phyloP scores from a whole-genome alignment of 1,140 invertebrate genomes.

The Drosophila santomea region DNA sequence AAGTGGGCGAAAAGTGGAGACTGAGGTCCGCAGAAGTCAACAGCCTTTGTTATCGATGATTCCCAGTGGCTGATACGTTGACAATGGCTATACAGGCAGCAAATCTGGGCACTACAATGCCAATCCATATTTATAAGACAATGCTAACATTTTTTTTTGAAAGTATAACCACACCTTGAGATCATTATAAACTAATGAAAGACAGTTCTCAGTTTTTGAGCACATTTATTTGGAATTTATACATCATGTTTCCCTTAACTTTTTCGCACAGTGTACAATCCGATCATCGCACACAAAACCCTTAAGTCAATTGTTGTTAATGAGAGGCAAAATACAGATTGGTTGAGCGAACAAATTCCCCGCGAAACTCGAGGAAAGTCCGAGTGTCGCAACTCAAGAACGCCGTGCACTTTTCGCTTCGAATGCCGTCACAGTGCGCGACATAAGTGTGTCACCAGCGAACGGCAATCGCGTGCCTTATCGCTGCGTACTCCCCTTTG shows the following conservation, averaged over 20 bases:
- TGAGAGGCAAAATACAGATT: slow-evolving; percentile 49
- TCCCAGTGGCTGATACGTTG: slow-evolving; percentile 25
- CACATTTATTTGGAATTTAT: not conserved
- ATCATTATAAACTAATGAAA: too few relatives aligned
- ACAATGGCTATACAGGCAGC: slow-evolving; percentile 25
- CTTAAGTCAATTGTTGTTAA: slow-evolving; percentile 73
- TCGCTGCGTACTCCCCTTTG: slow-evolving; percentile 56
- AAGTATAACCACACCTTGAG: too few relatives aligned
- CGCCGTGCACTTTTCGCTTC: slow-evolving; percentile 4
- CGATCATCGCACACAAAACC: not conserved
- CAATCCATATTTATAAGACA: too few relatives aligned
- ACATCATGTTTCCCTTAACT: too few relatives aligned
- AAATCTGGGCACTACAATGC: not conserved
- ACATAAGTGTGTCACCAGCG: slow-evolving; percentile 53
- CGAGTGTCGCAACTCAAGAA: not conserved
- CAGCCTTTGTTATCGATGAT: slow-evolving; percentile 48
- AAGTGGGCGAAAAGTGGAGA: not conserved
- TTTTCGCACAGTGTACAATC: slow-evolving; percentile 1
- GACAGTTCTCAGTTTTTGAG: not conserved
- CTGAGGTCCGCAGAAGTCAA: slow-evolving; percentile 25
- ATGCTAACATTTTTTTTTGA: too few relatives aligned
- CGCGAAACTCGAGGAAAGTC: not conserved
- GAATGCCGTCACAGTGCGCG: slow-evolving; percentile 40
- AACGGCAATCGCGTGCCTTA: slow-evolving; percentile 76
- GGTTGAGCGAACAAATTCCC: slow-evolving; percentile 4